Base-by-base conservation (phyloP, 2,797 vertebrate genomes). In the Onychomys torridus region DNA sequence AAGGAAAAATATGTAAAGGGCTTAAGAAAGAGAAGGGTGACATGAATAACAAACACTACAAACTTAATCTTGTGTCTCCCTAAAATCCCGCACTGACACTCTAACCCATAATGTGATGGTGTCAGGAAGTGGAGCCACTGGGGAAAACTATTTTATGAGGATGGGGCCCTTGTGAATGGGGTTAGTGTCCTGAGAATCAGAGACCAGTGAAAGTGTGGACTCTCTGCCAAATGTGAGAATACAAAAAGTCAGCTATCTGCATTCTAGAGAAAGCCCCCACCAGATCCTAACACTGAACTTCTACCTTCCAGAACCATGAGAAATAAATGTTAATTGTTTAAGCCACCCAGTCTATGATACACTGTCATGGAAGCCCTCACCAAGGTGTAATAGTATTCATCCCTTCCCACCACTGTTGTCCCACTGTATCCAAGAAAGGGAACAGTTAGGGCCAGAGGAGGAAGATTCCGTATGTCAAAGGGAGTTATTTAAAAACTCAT, bases 301-400 rank as follows among this genome's bases (percentile, higher is more conserved):
- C 43, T 46, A 85, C 63, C 63, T 85, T 67, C 43, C 37, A 40
- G 37, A 37, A 75, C 2, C 32, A 8, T 46, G 34, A 87, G 37
- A 82, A 76, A 49, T 11, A 55, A 32, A 40, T n/a, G 34, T 57
- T 65, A 46, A 29, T n/a, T 73, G 23, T 40, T 21, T 16, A 84
- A 93, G 29, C 46, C 57, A 81, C 8, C 32, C n/a, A 87, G 16
- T 46, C 65, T 57, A 10, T 27, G 34, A 7, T 1, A 85, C 29
- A 49, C 43, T 37, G 27, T 82, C 52, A 82, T n/a, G 46, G 67
- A 34, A 89, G 49, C 40, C 73, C 27, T 13, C 57, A 17, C 8
- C 19, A 46, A 88, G 5, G 12, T 27, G 10, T 1, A 6, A 25
- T 4, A 21, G 7, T 8, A n/a, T 3, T 1, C 21, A 0, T 49